These are phyloP conservation scores for Anarhynchus alexandrinus DNA, from an alignment of 2,113 vertebrate species.

Conservation along the genomic window DNA sequence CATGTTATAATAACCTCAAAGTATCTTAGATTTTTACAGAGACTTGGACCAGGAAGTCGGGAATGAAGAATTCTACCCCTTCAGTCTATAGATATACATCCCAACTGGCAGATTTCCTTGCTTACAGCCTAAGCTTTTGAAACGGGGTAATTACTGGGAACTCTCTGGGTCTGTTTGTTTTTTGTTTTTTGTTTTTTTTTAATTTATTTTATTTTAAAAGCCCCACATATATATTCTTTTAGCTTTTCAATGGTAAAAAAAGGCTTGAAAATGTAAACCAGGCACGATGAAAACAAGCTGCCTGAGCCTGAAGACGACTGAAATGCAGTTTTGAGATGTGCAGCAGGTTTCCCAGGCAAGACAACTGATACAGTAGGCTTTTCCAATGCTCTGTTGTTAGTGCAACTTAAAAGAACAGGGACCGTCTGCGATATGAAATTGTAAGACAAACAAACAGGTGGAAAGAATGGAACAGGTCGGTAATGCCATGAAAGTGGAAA, in stretches of 20 bases:
- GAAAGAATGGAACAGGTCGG: neutral
- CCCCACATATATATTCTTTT: neutral
- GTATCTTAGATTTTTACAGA: neutral
- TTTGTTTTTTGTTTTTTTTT: neutral
- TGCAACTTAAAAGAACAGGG: neutral
- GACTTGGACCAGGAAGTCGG: neutral
- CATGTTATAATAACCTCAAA: neutral
- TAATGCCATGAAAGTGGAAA: neutral
- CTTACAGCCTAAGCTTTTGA: neutral
- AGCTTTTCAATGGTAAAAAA: neutral
- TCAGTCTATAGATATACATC: neutral
- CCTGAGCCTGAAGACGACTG: neutral
- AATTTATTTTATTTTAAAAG: neutral
- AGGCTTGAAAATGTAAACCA: neutral
- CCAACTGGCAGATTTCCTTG: neutral
- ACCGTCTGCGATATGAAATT: neutral
- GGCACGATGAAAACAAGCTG: neutral
- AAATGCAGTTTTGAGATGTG: neutral
- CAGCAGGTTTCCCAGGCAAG: neutral
- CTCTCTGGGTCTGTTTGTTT: neutral
- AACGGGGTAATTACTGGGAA: accelerated
- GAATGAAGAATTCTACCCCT: neutral
- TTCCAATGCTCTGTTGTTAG: neutral
- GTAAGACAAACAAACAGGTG: neutral
- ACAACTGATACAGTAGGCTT: neutral